Percentiles rank a stretch among this genome's conserved stretches.
These are phyloP conservation scores for Thymelicus lineola DNA, from an alignment of 2,888 invertebrate genomes.

Conservation along the genomic window DNA sequence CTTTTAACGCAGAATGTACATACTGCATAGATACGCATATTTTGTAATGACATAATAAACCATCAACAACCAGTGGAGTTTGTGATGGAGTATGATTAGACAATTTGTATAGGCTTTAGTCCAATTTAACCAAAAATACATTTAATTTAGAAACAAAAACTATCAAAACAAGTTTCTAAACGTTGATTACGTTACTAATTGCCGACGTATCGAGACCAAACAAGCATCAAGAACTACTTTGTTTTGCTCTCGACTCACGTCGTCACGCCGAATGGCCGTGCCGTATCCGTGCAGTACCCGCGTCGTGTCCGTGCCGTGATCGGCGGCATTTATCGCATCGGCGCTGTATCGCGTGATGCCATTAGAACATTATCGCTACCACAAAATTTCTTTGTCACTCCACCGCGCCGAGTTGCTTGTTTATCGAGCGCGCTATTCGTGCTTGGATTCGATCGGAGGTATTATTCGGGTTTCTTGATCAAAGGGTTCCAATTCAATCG, in stretches of 20 bases:
- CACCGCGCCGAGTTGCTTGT: slow-evolving; percentile 37
- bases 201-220: neutral
- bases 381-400: slow-evolving; percentile 33
- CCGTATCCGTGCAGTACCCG: neutral
- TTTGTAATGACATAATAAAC: too few relatives aligned
- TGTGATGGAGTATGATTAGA: too few relatives aligned
- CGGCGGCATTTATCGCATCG: slow-evolving; percentile 23
- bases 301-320: slow-evolving; percentile 3
- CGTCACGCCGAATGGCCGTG: neutral
- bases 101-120: neutral
- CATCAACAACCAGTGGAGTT: too few relatives aligned
- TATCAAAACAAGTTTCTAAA: neutral
- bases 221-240: slow-evolving; percentile 5
- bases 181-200: neutral
- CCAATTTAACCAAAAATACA: neutral
- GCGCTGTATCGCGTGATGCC: slow-evolving; percentile 28
- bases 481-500: neutral
- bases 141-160: neutral
- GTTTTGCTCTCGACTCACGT: slow-evolving; percentile 6
- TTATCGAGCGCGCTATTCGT: slow-evolving; percentile 63
- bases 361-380: slow-evolving; percentile 32
- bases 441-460: slow-evolving; percentile 47
- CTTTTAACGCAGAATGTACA: too few relatives aligned
- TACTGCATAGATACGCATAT: too few relatives aligned
- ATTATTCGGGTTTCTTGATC: neutral